Evolutionary conservation across 2,888 invertebrate genomes (phyloP), one percentile per base, ranked within the genome.

Genomic region (Notocelia uddmanniana): DNA sequence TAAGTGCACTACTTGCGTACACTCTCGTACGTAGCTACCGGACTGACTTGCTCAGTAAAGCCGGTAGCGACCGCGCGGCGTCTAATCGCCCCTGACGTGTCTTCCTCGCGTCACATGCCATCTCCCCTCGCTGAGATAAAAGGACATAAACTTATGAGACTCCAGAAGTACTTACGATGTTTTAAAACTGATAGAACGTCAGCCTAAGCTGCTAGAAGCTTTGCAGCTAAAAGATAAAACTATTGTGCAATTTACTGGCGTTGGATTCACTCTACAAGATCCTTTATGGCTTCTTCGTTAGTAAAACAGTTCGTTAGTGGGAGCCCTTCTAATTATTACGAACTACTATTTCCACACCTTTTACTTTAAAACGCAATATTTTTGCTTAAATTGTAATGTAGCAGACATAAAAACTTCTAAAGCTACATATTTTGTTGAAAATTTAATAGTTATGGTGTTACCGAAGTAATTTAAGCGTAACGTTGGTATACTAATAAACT

Each of bases 251-350:
- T 58, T 58, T 58, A 10, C 58, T 10, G 59, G 3, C 19, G 18
- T 41, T 13, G 41, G 41, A 60, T 45, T 60, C 59, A 37, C 58
- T 58, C 21, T 60, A 45, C 59, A 23, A 45, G 45, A 11, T 23
- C 10, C 15, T 41, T 23, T n/a, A 60, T 23, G 59, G 58, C 19
- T 58, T 57, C 37, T 37, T 60, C 21, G 19, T 60, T 60, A 45
- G 59, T 34, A 5, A 10, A 10, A 0, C 9, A 0, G 18, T 41
- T 41, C 11, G 15, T 41, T 15, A 15, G 15, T 2, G 11, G 41
- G 37, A 37, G 13, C 11, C 13, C 3, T 37, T 37, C 34, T 34
- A 9, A 34, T 34, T 34, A 34, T 34, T 34, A 34, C 34, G 34
- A 34, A 11, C 34, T 34, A 34, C 11, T 34, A 11, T 11, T 37